Conservation (phyloP, 2,888 invertebrate genomes). For the Therioaphis trifolii region DNA sequence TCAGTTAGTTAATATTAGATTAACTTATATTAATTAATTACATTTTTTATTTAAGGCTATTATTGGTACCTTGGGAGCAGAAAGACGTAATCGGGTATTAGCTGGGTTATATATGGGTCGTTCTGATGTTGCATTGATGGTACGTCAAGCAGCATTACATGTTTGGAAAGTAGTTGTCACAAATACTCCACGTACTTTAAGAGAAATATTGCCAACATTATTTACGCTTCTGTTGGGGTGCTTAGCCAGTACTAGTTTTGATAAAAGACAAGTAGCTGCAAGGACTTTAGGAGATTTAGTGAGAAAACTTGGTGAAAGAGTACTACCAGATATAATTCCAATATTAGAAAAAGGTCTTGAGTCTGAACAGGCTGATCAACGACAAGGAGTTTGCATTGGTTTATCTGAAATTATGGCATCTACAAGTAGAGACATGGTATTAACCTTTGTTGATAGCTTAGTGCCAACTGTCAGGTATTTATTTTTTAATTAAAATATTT, state of each 20-base stretch:
- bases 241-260: slow-evolving; percentile 94
- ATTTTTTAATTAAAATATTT: background rate
- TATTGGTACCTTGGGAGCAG: slow-evolving; percentile 86
- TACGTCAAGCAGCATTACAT: slow-evolving; percentile 96
- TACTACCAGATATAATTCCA: slow-evolving; percentile 97
- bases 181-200: slow-evolving; percentile 94
- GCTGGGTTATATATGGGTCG: slow-evolving; percentile 97
- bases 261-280: slow-evolving; percentile 96
- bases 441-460: slow-evolving; percentile 87
- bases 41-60: slow-evolving; percentile 82
- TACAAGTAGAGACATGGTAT: slow-evolving; percentile 93
- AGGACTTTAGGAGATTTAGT: slow-evolving; percentile 96
- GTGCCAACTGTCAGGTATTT: slow-evolving; percentile 86
- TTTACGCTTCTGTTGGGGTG: slow-evolving; percentile 93
- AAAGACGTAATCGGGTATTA: slow-evolving; percentile 90
- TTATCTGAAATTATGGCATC: slow-evolving; percentile 97
- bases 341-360: slow-evolving; percentile 93
- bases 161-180: slow-evolving; percentile 99
- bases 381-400: slow-evolving; percentile 98
- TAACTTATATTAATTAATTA: background rate
- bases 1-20: no score
- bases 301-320: slow-evolving; percentile 95
- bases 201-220: slow-evolving; percentile 94
- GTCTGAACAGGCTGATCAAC: slow-evolving; percentile 91
- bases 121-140: slow-evolving; percentile 96